Percentiles rank a stretch among this genome's conserved stretches.
Conservation (phyloP, 2,888 invertebrate genomes). For the Teleiodes luculella region DNA sequence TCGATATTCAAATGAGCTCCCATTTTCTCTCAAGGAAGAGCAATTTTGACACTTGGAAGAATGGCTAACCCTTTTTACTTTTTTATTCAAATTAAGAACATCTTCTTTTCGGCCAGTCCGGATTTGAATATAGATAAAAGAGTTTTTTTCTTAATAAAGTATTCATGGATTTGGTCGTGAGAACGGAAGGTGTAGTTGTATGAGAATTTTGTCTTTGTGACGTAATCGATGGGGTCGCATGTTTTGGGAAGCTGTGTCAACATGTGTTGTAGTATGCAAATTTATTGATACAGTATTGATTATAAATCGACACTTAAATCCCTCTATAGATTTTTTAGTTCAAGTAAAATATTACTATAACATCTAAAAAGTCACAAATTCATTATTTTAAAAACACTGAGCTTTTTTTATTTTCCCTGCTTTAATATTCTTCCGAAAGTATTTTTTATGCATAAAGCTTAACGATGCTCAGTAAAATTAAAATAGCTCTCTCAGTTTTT, state of each 20-base stretch:
- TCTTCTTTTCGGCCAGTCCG: slow-evolving; percentile 54
- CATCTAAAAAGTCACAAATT: too few relatives aligned
- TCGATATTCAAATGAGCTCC: slow-evolving; percentile 71
- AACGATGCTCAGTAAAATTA: too few relatives aligned
- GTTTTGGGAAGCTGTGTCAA: slow-evolving; percentile 74
- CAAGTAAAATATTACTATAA: too few relatives aligned
- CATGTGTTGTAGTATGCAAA: slow-evolving; percentile 39
- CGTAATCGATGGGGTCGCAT: slow-evolving; percentile 67
- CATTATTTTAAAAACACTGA: too few relatives aligned
- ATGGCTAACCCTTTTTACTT: slow-evolving; percentile 61
- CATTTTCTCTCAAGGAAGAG: slow-evolving; percentile 65
- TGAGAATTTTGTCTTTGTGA: slow-evolving; percentile 55
- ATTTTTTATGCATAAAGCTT: too few relatives aligned
- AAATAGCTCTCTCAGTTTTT: too few relatives aligned
- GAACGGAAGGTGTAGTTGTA: slow-evolving; percentile 47
- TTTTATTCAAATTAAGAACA: slow-evolving; percentile 66
- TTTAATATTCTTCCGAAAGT: too few relatives aligned
- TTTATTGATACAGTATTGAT: slow-evolving; percentile 16
- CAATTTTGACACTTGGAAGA: slow-evolving; percentile 76
- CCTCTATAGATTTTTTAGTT: too few relatives aligned
- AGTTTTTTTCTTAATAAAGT: slow-evolving; percentile 51
- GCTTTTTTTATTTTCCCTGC: too few relatives aligned
- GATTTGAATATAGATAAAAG: slow-evolving; percentile 56
- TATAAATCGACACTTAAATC: slow-evolving; percentile 4
- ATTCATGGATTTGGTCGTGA: slow-evolving; percentile 64